phyloP scores from a whole-genome alignment of 2,797 vertebrate genomes.

The Sus cebifrons region DNA sequence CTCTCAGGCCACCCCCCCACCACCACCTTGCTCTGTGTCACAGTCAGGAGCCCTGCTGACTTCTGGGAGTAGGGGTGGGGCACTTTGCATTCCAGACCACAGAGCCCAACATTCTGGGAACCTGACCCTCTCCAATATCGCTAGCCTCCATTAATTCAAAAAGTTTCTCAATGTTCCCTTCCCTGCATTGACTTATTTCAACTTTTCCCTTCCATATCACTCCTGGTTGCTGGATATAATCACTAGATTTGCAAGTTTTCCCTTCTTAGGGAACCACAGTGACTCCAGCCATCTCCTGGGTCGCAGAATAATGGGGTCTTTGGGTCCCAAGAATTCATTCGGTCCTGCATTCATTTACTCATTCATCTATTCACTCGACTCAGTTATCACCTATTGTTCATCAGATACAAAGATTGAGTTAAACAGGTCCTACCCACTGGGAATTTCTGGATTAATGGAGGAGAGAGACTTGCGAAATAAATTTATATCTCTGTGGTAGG shows the following conservation, averaged over 20 bases:
- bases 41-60: neutral
- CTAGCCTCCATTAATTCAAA: neutral
- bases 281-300: neutral
- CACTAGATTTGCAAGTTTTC: neutral
- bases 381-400: neutral
- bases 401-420: neutral
- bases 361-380: neutral
- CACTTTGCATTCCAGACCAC: neutral
- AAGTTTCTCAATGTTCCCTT: neutral
- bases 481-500: neutral
- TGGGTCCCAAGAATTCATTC: neutral
- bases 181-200: neutral
- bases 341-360: too few relatives aligned
- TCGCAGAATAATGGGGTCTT: neutral
- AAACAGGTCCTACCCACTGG: neutral
- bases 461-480: conserved; percentile 15
- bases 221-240: neutral
- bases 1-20: too few relatives aligned
- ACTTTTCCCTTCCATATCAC: neutral
- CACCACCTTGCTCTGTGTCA: too few relatives aligned
- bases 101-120: neutral
- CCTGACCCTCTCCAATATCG: neutral
- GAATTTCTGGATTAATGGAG: neutral
- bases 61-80: neutral
- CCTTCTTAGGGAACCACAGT: neutral